phyloP scores from a whole-genome alignment of 2,888 invertebrate species.

The Cephus spinipes region DNA sequence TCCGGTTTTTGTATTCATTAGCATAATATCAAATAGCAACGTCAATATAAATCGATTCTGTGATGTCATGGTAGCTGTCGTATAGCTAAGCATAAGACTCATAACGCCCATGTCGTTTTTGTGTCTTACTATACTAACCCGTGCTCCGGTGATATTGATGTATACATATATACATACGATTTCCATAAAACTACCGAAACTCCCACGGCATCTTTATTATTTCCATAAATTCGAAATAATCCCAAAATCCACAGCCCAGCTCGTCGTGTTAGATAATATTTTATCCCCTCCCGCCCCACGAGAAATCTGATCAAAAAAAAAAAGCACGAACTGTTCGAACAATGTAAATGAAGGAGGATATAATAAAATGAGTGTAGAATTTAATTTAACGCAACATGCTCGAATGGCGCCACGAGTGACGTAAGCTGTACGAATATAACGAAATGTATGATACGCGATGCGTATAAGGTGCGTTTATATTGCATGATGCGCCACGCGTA shows the following conservation, averaged over 20 bases:
- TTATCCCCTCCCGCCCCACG: background rate
- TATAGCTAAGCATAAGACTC: background rate
- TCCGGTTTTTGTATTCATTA: conserved; percentile 24
- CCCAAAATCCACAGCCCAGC: background rate
- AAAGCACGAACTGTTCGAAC: background rate
- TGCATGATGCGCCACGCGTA: background rate
- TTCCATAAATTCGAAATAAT: background rate
- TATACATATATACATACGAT: background rate
- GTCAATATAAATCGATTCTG: conserved; percentile 24
- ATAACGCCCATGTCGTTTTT: background rate
- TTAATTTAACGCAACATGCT: background rate
- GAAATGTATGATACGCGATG: background rate
- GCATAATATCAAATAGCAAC: conserved; percentile 25
- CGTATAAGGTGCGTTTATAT: background rate
- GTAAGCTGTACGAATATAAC: background rate
- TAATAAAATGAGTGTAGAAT: background rate
- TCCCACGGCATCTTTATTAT: background rate
- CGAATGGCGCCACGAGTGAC: background rate
- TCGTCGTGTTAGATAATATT: background rate
- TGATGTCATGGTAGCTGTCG: conserved; percentile 23
- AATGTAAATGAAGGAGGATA: background rate
- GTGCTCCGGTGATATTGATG: background rate
- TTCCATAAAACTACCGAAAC: background rate
- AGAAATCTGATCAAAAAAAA: background rate
- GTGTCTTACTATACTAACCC: background rate